Evolutionary conservation across 2,797 vertebrate genomes (phyloP), one percentile per base, ranked within the genome.

Genomic region (Spinus pinus): DNA sequence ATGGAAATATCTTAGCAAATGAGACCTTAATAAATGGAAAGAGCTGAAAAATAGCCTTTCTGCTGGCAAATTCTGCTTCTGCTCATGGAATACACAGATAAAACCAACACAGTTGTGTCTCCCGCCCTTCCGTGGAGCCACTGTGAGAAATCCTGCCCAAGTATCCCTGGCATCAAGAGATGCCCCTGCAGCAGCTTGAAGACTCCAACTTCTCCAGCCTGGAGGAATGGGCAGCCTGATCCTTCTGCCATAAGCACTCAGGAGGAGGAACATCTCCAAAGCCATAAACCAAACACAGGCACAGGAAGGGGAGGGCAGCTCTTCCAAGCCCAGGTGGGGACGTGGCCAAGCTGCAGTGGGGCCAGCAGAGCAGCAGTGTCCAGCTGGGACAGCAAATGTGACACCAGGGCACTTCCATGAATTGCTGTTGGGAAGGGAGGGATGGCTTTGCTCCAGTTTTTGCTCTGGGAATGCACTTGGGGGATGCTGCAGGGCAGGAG

Each of bases 1-100:
- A 73, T 41, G 96, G 96, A 93, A 97, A 97, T 93, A 94, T 84
- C 90, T 49, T 60, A 90, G 82, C 87, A 93, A 94, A 95, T 80
- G 77, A 90, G 62, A 93, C 56, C 80, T 92, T 91, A 95, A 94
- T 93, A 95, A 95, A 96, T 84, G 87, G 94, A 91, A 94, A 95
- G 81, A 92, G 73, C 75, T 74, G 91, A 81, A 93, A 94, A 96
- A 86, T 14, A 39, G 86, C 79, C 30, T 58, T 94, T 75, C 70
- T 94, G 81, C 85, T 75, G 92, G 69, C 12, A 0, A 6, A 6
- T 49, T 72, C 58, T 5, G 1, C 84, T 74, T 50, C 84, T 51
- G 79, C 66, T 90, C 88, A 79, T 64, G 82, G 84, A 81, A 58
- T 37, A 88, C 0, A 4, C 41, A 81, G 89, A 95, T 95, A 83